These are phyloP conservation scores for Amphiura filiformis DNA, from an alignment of 35 echinoderm and acorn worm genomes.

Conservation along the genomic window DNA sequence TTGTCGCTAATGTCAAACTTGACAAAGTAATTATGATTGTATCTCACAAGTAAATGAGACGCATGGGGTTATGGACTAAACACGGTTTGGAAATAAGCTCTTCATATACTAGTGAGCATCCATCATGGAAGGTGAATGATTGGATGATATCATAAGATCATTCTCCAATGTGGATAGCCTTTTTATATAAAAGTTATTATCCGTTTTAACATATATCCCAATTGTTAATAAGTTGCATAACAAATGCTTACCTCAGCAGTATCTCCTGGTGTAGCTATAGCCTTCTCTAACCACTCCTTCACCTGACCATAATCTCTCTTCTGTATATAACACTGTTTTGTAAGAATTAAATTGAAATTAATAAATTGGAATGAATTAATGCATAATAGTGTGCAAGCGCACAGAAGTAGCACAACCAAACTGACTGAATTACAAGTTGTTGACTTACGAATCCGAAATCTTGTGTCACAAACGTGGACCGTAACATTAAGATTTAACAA, in stretches of 20 bases:
- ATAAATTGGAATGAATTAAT: neutral
- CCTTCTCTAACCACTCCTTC: slow-evolving; percentile 39
- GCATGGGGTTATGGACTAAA: no score
- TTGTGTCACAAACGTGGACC: neutral
- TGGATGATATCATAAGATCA: neutral
- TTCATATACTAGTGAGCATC: neutral
- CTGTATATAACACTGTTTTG: slow-evolving; percentile 67
- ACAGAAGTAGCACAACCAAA: no score
- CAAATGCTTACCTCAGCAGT: slow-evolving; percentile 44
- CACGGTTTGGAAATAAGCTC: no score
- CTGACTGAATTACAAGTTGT: no score
- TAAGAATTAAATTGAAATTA: neutral
- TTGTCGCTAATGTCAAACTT: no score
- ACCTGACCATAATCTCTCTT: slow-evolving; percentile 45
- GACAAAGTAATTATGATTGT: no score
- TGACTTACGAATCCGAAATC: neutral
- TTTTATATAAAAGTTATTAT: neutral
- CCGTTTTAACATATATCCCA: neutral
- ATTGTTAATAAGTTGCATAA: neutral
- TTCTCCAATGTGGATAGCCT: neutral
- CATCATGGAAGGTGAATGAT: neutral
- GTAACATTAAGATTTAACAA: neutral
- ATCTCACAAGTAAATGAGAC: no score
- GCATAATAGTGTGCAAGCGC: no score
- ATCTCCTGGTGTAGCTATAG: slow-evolving; percentile 33